A percentile compares a stretch with the other conserved stretches of the same genome.
phyloP scores from a whole-genome alignment of 2,797 vertebrate genomes.

The Corythornis leucogaster region DNA sequence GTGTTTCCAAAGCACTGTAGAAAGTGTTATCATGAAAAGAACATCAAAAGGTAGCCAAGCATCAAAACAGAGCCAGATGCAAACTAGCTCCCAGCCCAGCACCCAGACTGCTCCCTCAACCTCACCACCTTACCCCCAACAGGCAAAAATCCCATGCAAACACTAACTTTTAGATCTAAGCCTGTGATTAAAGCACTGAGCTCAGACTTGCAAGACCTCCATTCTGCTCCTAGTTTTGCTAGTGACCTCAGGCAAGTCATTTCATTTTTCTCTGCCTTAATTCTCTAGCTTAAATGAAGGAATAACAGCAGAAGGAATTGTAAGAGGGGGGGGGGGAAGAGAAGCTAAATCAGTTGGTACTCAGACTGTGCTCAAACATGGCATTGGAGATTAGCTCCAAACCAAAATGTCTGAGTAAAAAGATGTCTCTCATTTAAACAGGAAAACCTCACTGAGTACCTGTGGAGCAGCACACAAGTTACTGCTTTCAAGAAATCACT shows the following conservation, averaged over 20 bases:
- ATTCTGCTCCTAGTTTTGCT: neutral
- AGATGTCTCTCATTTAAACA: neutral
- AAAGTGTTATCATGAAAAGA: neutral
- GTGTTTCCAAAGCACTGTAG: neutral
- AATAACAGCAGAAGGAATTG: slow-evolving; percentile 25
- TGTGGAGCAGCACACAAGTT: neutral
- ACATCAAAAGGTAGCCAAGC: neutral
- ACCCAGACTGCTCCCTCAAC: neutral
- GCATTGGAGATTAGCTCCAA: neutral
- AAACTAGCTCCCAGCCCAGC: neutral
- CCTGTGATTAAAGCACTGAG: neutral
- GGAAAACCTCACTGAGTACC: neutral
- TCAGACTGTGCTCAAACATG: neutral
- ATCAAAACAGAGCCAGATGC: neutral
- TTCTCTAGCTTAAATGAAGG: slow-evolving; percentile 10
- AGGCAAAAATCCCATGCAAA: neutral
- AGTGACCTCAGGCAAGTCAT: neutral
- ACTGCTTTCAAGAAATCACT: neutral
- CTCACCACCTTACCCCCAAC: accelerated
- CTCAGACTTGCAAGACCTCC: neutral
- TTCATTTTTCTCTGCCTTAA: slow-evolving; percentile 6
- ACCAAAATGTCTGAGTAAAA: neutral
- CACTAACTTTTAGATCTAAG: neutral
- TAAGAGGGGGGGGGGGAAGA: neutral
- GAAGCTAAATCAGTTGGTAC: slow-evolving; percentile 8